Evolutionary conservation across 2,113 vertebrate genomes (phyloP).

Genomic region (Orthonyx spaldingii): DNA sequence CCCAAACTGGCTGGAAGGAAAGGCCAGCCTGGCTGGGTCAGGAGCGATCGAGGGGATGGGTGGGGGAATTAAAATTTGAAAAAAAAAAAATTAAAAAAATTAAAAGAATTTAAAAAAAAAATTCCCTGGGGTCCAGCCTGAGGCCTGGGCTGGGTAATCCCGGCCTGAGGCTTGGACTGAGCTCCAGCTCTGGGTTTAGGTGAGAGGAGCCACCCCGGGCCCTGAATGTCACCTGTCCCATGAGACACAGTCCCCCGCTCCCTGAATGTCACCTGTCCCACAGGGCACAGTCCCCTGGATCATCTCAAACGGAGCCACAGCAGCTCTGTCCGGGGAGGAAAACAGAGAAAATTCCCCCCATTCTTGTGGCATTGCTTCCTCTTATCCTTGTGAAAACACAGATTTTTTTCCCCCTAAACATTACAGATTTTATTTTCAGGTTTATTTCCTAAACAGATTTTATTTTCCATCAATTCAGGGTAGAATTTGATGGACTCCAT

Average conservation of each 20-base stretch:
- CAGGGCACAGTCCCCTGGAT: neutral
- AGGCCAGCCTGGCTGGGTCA: neutral
- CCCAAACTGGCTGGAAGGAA: neutral
- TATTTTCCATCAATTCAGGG: neutral
- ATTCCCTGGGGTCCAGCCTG: neutral
- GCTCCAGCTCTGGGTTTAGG: neutral
- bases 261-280: too few species aligned
- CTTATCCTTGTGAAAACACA: neutral
- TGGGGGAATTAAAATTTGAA: neutral
- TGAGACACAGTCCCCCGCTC: too few species aligned
- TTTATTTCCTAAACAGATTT: too few species aligned
- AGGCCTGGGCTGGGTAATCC: neutral
- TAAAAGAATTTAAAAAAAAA: neutral
- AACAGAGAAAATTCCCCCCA: too few species aligned
- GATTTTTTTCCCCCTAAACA: neutral
- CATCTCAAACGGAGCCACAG: neutral
- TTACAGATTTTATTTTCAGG: neutral
- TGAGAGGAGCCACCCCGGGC: neutral
- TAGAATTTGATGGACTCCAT: neutral
- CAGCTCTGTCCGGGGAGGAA: neutral
- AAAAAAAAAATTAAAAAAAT: too few species aligned
- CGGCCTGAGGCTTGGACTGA: neutral
- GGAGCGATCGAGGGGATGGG: neutral
- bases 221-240: neutral
- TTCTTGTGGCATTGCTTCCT: neutral